A percentile compares a stretch with the other conserved stretches of the same genome.
Evolutionary conservation across 2,113 vertebrate genomes (phyloP).

Genomic region (Ceyx margarethae): DNA sequence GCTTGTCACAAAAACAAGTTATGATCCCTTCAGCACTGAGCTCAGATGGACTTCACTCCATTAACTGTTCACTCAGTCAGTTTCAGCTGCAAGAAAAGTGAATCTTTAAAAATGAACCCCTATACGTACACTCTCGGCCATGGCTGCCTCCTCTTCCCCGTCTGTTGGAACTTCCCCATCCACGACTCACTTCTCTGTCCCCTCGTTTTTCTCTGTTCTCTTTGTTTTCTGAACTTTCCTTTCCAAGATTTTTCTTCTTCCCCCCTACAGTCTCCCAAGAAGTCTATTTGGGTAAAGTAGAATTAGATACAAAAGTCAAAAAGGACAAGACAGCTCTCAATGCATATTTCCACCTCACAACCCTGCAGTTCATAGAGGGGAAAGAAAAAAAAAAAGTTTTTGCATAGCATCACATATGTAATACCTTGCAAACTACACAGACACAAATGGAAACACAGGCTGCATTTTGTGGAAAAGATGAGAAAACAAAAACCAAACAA

Average conservation of each 20-base stretch:
- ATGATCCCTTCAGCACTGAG: background rate
- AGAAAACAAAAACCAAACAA: background rate
- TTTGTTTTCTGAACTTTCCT: conserved; percentile 90
- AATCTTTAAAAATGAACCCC: background rate
- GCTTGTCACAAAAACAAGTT: background rate
- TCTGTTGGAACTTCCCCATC: conserved; percentile 82
- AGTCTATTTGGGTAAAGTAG: conserved; percentile 77
- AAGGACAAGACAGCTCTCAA: background rate
- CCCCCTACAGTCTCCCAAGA: conserved; percentile 98
- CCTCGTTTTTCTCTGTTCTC: conserved; percentile 89
- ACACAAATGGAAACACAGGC: background rate
- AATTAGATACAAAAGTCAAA: conserved; percentile 29
- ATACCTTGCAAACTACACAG: background rate
- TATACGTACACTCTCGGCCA: conserved; percentile 83
- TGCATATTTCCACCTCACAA: background rate
- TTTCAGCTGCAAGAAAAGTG: background rate
- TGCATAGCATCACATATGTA: too few species aligned
- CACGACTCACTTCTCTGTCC: conserved; percentile 85
- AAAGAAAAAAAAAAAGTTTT: too few species aligned
- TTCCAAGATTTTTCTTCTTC: conserved; percentile 92
- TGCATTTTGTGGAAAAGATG: background rate
- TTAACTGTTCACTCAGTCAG: background rate
- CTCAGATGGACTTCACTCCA: rapidly evolving
- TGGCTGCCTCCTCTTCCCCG: conserved; percentile 85
- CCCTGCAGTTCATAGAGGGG: background rate